A percentile compares a stretch with the other conserved stretches of the same genome.
Conservation (phyloP, 2,888 invertebrate species). For the Lycophotia porphyrea region DNA sequence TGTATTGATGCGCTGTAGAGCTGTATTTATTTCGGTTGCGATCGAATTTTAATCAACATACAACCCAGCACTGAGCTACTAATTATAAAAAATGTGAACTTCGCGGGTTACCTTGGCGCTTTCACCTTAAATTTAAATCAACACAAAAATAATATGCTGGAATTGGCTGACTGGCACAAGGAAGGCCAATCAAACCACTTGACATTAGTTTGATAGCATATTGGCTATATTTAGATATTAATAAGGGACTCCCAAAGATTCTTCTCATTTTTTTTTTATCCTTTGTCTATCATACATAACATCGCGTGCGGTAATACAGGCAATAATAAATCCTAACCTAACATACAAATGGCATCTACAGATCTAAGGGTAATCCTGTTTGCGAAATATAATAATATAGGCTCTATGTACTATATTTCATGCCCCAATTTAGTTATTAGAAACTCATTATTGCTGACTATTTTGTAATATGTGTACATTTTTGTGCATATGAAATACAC, state of each 20-base stretch:
- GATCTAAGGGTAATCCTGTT: conserved; percentile 23
- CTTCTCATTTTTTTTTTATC: not conserved
- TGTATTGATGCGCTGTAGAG: too few species aligned
- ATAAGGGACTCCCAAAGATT: not conserved
- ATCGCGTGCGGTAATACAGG: not conserved
- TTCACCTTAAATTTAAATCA: too few species aligned
- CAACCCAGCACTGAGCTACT: too few species aligned
- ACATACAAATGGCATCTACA: conserved; percentile 9
- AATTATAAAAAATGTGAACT: too few species aligned
- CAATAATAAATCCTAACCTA: not conserved
- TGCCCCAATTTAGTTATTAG: conserved; percentile 42
- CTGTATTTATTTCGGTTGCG: too few species aligned
- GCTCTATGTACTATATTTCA: conserved; percentile 16
- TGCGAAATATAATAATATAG: conserved; percentile 32
- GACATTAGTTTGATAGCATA: not conserved
- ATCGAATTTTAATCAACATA: not conserved
- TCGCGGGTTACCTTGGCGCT: too few species aligned
- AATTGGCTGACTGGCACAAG: not conserved
- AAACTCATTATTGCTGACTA: conserved; percentile 44
- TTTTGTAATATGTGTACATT: conserved; percentile 50
- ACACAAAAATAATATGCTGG: not conserved
- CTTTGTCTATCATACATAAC: not conserved
- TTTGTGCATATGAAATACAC: conserved; percentile 19
- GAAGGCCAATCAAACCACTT: not conserved
- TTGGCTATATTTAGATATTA: not conserved